Conservation (phyloP, 2,113 vertebrate genomes). For the Gambusia holbrooki region DNA sequence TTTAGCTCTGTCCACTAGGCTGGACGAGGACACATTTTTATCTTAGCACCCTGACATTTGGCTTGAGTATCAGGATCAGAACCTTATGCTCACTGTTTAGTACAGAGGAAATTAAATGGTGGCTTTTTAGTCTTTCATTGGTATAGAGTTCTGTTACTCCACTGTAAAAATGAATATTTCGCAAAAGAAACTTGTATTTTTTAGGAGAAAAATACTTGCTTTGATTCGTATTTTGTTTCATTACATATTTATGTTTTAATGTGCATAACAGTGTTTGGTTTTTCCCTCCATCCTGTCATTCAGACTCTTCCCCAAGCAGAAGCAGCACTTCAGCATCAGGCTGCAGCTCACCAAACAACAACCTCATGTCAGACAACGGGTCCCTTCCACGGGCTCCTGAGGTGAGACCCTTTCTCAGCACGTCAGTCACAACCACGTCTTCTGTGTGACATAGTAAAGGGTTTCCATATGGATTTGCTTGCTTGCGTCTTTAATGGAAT, state of each 20-base stretch:
- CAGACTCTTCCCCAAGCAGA: conserved; percentile 92
- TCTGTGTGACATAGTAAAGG: neutral
- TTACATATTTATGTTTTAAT: neutral
- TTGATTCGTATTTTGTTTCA: neutral
- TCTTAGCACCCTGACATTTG: too few species aligned
- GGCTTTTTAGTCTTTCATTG: neutral
- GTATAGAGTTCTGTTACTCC: too few species aligned
- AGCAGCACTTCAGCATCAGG: conserved; percentile 90
- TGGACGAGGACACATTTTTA: too few species aligned
- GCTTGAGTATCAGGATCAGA: neutral
- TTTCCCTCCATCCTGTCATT: conserved; percentile 1
- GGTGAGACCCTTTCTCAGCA: conserved; percentile 68
- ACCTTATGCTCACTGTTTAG: neutral
- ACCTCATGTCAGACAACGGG: conserved; percentile 81
- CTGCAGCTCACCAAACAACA: conserved; percentile 92
- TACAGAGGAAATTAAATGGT: neutral
- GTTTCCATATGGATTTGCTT: neutral
- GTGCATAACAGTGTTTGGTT: neutral
- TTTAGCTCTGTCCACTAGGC: too few species aligned
- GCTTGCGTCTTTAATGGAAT: neutral
- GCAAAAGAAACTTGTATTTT: neutral
- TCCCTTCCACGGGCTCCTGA: conserved; percentile 80
- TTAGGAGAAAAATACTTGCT: neutral
- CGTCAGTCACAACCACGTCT: neutral
- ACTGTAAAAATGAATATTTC: too few species aligned